Evolutionary conservation across 92 coral and sea anemone species (phyloP).

Genomic region (Umimayanthus kanabou): DNA sequence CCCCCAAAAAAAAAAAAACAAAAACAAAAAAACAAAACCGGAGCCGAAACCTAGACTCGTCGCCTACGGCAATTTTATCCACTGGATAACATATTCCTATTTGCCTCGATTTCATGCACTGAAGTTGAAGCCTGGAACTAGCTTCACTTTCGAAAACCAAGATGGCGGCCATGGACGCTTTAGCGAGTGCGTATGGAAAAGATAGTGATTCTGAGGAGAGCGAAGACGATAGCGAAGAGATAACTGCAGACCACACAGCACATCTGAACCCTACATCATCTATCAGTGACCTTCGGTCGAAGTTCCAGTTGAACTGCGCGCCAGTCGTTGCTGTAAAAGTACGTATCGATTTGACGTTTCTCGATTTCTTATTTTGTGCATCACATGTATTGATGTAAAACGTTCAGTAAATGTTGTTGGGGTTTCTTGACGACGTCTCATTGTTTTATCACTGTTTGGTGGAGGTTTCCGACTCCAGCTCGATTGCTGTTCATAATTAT

Average conservation of each 20-base stretch:
- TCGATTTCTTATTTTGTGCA: background rate
- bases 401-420: background rate
- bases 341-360: background rate
- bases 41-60: no score
- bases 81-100: no score
- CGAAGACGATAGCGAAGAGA: constrained; percentile 60
- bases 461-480: no score
- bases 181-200: constrained; percentile 69
- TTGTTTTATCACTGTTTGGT: background rate
- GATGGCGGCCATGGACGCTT: constrained; percentile 90
- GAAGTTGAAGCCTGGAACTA: constrained; percentile 20
- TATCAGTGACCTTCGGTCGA: constrained; percentile 77
- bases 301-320: constrained; percentile 81
- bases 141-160: constrained; percentile 44
- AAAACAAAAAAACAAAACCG: no score
- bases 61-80: no score
- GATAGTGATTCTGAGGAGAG: constrained; percentile 82
- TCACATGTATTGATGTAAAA: background rate
- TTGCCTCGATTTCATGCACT: no score
- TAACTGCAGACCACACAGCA: constrained; percentile 77
- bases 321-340: constrained; percentile 91
- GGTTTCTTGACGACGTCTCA: background rate
- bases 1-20: no score
- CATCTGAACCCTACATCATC: constrained; percentile 72
- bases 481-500: no score